A percentile compares a stretch with the other conserved stretches of the same genome.
Conservation (phyloP, 2,113 vertebrate genomes). For the Bubo blakistoni region DNA sequence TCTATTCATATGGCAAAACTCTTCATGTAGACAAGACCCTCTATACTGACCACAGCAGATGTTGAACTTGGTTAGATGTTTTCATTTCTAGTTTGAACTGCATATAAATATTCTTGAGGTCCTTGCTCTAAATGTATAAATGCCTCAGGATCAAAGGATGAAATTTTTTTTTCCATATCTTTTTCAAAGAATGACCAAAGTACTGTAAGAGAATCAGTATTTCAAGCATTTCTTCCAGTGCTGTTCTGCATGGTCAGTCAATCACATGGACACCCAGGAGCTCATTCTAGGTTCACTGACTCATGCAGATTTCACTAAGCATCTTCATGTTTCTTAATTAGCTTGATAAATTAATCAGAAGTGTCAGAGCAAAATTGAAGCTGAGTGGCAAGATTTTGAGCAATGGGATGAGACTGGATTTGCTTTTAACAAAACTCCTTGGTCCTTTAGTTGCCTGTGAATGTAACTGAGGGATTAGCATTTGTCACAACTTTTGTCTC, state of each 20-base stretch:
- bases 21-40: background rate
- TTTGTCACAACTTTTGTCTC: background rate
- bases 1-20: background rate
- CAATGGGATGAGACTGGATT: background rate
- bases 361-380: background rate
- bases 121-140: background rate
- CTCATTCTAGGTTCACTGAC: background rate
- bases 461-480: background rate
- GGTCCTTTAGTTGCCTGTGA: background rate
- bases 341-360: background rate
- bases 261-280: background rate
- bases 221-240: background rate
- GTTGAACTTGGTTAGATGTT: background rate
- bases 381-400: background rate
- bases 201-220: background rate
- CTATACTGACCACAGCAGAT: background rate
- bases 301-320: background rate
- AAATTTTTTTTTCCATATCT: background rate
- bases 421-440: background rate
- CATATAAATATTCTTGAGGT: background rate
- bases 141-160: background rate
- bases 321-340: slow-evolving; percentile 18
- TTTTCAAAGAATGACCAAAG: background rate
- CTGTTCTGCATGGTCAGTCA: background rate
- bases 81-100: background rate